phyloP scores from a whole-genome alignment of 2,113 vertebrate species.

The Cebidichthys violaceus region DNA sequence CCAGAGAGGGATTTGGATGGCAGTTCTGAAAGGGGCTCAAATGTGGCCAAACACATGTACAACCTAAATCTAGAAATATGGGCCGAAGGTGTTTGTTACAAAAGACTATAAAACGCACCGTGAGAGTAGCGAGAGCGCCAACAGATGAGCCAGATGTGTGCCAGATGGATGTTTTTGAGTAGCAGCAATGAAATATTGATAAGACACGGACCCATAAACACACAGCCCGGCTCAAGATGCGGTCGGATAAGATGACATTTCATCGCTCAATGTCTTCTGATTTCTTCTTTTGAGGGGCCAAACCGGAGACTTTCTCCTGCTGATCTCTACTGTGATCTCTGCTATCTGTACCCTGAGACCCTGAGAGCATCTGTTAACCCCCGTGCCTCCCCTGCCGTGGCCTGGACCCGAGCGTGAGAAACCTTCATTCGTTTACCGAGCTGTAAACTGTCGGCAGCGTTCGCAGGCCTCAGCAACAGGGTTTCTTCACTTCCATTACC shows the following conservation, averaged over 20 bases:
- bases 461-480: background rate
- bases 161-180: constrained; percentile 64
- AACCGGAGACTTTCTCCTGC: constrained; percentile 13
- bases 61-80: constrained; percentile 8
- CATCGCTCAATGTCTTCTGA: constrained; percentile 7
- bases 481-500: constrained; percentile 49
- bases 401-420: constrained; percentile 20
- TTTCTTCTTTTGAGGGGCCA: constrained; percentile 17
- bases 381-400: background rate
- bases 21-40: constrained; percentile 4
- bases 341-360: constrained; percentile 21
- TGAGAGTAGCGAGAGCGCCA: background rate
- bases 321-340: constrained; percentile 38
- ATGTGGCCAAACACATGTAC: constrained; percentile 13
- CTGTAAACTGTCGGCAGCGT: constrained; percentile 17
- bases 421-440: background rate
- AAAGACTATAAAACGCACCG: constrained; percentile 21
- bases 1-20: background rate
- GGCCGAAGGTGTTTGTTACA: constrained; percentile 45
- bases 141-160: constrained; percentile 65
- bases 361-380: constrained; percentile 13
- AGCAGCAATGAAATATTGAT: constrained; percentile 65
- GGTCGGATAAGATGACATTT: constrained; percentile 34
- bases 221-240: constrained; percentile 25
- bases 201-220: constrained; percentile 46